phyloP scores from a whole-genome alignment of 2,888 invertebrate species.

The Perithous albicinctus region DNA sequence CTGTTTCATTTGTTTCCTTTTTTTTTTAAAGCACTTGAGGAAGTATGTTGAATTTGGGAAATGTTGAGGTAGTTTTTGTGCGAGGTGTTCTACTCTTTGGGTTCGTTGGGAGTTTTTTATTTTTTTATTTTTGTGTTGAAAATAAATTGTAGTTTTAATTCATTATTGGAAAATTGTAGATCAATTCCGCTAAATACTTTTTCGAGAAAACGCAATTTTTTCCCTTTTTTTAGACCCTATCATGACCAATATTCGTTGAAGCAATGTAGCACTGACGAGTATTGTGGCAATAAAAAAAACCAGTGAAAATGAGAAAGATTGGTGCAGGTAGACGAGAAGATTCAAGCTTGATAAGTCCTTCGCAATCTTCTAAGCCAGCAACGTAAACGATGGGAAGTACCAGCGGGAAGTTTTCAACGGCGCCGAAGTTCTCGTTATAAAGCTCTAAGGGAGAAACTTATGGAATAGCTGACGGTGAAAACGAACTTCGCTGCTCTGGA shows the following conservation, averaged over 20 bases:
- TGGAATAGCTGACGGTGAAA: background rate
- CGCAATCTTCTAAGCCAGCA: background rate
- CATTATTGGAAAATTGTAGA: no score
- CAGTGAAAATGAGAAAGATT: background rate
- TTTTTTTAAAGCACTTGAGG: no score
- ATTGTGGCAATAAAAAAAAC: background rate
- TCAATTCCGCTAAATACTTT: no score
- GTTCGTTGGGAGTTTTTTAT: no score
- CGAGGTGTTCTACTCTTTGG: no score
- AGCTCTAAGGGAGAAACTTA: background rate
- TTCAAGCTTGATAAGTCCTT: conserved; percentile 6
- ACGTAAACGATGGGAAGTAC: background rate
- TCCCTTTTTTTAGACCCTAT: no score
- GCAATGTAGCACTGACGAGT: background rate
- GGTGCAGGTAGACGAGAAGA: background rate
- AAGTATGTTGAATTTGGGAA: no score
- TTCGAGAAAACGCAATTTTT: no score
- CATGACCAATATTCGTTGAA: background rate
- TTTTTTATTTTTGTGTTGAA: no score
- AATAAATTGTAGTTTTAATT: no score
- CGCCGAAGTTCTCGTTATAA: conserved; percentile 28
- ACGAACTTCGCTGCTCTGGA: background rate
- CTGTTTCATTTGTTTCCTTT: no score
- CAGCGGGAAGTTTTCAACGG: background rate
- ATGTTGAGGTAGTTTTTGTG: no score